Evolutionary conservation across 2,888 invertebrate genomes (phyloP).

Genomic region (Raillietiella orientalis): DNA sequence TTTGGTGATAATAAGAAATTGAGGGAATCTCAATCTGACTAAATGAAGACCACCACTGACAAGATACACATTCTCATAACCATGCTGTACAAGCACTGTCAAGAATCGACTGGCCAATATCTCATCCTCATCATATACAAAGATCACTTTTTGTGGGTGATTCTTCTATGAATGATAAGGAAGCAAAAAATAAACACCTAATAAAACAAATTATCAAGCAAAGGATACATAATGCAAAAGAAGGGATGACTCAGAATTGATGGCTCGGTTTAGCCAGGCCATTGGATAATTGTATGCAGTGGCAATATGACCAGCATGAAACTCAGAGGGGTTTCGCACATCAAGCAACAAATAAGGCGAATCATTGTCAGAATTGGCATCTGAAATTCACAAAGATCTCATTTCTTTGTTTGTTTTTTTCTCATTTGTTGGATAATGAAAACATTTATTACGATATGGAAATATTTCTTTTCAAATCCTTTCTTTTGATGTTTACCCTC

Average conservation of each 20-base stretch:
- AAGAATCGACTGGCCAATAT: slow-evolving; percentile 12
- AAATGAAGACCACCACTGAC: slow-evolving; percentile 14
- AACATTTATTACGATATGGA: no score
- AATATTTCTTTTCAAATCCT: no score
- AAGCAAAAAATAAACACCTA: slow-evolving; percentile 6
- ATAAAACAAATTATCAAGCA: no score
- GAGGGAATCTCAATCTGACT: slow-evolving; percentile 5
- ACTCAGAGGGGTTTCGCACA: slow-evolving; percentile 13
- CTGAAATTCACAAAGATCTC: no score
- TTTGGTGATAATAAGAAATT: no score
- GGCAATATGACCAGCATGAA: slow-evolving; percentile 13
- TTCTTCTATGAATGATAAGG: slow-evolving; percentile 16
- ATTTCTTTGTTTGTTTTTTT: no score
- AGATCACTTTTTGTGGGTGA: slow-evolving; percentile 13
- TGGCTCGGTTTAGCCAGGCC: slow-evolving; percentile 13
- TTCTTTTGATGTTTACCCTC: no score
- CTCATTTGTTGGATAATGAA: no score
- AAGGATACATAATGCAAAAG: slow-evolving; percentile 15
- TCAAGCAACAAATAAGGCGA: slow-evolving; percentile 16
- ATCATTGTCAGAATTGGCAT: no score
- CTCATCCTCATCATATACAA: slow-evolving; percentile 17
- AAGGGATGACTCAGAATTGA: slow-evolving; percentile 15
- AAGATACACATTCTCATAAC: slow-evolving; percentile 17
- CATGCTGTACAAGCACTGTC: slow-evolving; percentile 15
- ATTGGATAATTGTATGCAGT: slow-evolving; percentile 14